Conservation (phyloP, 2,797 vertebrate species). For the Pagetopsis macropterus region DNA sequence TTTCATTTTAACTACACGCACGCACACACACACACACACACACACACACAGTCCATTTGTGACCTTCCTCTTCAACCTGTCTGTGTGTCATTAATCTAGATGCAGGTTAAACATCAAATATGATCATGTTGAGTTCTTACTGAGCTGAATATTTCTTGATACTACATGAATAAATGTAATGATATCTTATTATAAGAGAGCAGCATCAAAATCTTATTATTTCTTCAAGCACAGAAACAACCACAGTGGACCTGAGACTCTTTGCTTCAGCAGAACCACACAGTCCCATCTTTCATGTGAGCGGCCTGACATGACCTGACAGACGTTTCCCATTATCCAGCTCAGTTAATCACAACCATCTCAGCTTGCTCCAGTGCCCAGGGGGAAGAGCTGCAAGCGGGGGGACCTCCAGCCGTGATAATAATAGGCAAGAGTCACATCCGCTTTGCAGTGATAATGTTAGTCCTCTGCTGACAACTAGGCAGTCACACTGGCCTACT, state of each 20-base stretch:
- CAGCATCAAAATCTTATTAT: slow-evolving; percentile 8
- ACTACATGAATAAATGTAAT: neutral
- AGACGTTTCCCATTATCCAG: slow-evolving; percentile 38
- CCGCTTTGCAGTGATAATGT: slow-evolving; percentile 34
- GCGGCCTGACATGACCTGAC: slow-evolving; percentile 53
- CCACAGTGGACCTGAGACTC: slow-evolving; percentile 6
- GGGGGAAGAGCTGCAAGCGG: slow-evolving; percentile 9
- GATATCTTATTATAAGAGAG: slow-evolving; percentile 28
- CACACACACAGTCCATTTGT: neutral
- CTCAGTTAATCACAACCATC: slow-evolving; percentile 36
- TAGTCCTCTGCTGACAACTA: slow-evolving; percentile 36
- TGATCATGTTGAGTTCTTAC: neutral
- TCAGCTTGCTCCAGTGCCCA: slow-evolving; percentile 37
- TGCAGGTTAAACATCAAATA: neutral
- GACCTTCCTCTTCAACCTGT: neutral
- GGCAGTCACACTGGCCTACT: slow-evolving; percentile 55
- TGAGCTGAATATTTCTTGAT: slow-evolving; percentile 1
- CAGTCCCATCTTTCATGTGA: slow-evolving; percentile 21
- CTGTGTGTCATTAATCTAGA: neutral
- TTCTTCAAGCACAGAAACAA: neutral
- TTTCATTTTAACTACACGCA: slow-evolving; percentile 13
- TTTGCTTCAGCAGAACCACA: slow-evolving; percentile 10
- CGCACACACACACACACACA: neutral
- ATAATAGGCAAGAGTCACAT: neutral
- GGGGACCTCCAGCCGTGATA: slow-evolving; percentile 8